These are phyloP conservation scores for Sinonovacula constricta DNA, from an alignment of 1,140 invertebrate species.

Conservation along the genomic window DNA sequence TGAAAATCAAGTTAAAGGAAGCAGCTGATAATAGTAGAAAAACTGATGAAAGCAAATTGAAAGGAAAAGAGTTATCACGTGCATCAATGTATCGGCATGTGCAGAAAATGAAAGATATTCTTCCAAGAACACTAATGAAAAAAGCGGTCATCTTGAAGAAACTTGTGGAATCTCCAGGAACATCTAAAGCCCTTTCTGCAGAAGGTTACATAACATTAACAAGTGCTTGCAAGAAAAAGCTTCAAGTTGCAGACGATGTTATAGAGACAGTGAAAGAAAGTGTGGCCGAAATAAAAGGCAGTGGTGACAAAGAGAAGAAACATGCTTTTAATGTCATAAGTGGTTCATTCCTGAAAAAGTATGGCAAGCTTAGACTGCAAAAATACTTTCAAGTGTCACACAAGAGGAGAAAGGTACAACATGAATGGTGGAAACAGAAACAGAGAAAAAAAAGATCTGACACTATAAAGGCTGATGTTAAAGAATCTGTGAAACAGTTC, in stretches of 20 bases:
- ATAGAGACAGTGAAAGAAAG: conserved; percentile 24
- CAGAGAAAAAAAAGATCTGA: conserved; percentile 29
- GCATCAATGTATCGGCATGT: conserved; percentile 11
- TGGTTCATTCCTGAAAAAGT: conserved; percentile 31
- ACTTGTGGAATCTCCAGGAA: conserved; percentile 37
- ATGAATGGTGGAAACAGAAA: conserved; percentile 37
- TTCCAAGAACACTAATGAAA: conserved; percentile 26
- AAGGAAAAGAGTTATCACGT: neutral
- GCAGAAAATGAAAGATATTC: conserved; percentile 23
- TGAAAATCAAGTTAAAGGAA: conserved; percentile 20
- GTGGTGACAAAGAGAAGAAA: conserved; percentile 33
- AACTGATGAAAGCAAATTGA: neutral
- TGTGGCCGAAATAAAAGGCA: conserved; percentile 22
- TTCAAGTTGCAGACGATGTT: conserved; percentile 16
- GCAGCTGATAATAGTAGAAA: neutral
- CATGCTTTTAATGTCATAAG: conserved; percentile 41
- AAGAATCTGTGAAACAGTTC: conserved; percentile 25
- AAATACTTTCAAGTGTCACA: conserved; percentile 33
- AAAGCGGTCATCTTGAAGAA: conserved; percentile 31
- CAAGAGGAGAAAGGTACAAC: conserved; percentile 10
- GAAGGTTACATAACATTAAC: conserved; percentile 27
- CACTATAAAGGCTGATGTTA: conserved; percentile 8
- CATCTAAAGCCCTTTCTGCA: conserved; percentile 10
- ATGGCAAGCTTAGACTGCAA: conserved; percentile 1
- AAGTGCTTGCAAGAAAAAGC: conserved; percentile 36